These are phyloP conservation scores for Casuarius casuarius DNA, from an alignment of 2,113 vertebrate genomes.

Conservation along the genomic window DNA sequence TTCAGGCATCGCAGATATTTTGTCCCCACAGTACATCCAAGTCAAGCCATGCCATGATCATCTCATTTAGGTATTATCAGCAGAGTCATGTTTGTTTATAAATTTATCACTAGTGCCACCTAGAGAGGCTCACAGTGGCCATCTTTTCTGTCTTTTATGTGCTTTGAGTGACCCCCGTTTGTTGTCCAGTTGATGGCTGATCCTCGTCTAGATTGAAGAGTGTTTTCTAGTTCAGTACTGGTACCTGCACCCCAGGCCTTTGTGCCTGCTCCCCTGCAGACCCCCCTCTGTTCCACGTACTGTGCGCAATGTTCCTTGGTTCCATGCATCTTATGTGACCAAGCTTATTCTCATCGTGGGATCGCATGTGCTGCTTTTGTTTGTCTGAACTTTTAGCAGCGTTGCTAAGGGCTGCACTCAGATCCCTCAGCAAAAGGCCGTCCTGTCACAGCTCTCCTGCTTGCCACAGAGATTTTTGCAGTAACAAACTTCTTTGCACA, in stretches of 20 bases:
- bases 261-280: neutral
- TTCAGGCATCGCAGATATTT: neutral
- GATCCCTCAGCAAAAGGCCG: neutral
- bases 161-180: neutral
- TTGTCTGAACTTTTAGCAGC: neutral
- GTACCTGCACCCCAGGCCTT: neutral
- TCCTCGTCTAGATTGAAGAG: accelerated
- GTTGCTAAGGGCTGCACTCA: accelerated
- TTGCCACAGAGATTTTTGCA: neutral
- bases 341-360: accelerated
- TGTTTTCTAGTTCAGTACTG: neutral
- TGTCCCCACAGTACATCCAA: accelerated
- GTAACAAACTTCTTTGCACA: neutral
- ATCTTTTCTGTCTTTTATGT: neutral
- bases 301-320: neutral
- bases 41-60: neutral
- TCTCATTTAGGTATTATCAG: neutral
- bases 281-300: accelerated
- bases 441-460: neutral
- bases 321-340: neutral
- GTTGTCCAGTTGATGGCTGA: neutral
- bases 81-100: neutral
- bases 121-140: neutral
- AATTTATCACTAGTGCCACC: neutral
- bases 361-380: neutral